Conservation (phyloP, 2,113 vertebrate genomes). For the Callospermophilus lateralis region DNA sequence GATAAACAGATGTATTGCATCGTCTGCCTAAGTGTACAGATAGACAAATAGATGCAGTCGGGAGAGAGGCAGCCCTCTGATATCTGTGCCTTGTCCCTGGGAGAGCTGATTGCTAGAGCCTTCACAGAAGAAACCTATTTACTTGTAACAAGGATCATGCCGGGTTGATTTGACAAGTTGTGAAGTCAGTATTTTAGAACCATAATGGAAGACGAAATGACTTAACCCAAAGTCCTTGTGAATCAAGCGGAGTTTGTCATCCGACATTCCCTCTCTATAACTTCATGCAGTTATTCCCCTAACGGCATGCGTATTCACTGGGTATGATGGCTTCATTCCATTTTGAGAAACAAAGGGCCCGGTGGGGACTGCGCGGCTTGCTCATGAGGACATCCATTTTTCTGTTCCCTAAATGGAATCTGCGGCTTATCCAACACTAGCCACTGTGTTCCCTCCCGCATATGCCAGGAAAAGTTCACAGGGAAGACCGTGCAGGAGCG, state of each 20-base stretch:
- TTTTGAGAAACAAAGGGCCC: not conserved
- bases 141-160: constrained; percentile 56
- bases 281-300: constrained; percentile 67
- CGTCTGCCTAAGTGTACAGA: not conserved
- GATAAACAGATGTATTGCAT: constrained; percentile 12
- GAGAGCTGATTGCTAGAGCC: constrained; percentile 28
- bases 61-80: constrained; percentile 34
- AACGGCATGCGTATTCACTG: constrained; percentile 74
- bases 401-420: constrained; percentile 60
- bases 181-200: constrained; percentile 69
- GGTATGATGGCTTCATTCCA: constrained; percentile 73
- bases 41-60: not conserved
- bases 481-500: not conserved
- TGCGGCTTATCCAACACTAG: not conserved
- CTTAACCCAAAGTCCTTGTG: constrained; percentile 69
- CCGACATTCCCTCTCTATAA: constrained; percentile 54
- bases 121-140: not conserved
- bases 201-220: constrained; percentile 44
- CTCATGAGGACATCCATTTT: constrained; percentile 70
- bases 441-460: not conserved
- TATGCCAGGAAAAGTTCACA: not conserved
- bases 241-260: constrained; percentile 73
- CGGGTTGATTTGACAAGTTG: constrained; percentile 67
- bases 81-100: constrained; percentile 16
- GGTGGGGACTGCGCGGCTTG: not conserved